Conservation (phyloP, 30 jellyfish, hydroid and myxozoan genomes). For the Hydractinia symbiolongicarpus region DNA sequence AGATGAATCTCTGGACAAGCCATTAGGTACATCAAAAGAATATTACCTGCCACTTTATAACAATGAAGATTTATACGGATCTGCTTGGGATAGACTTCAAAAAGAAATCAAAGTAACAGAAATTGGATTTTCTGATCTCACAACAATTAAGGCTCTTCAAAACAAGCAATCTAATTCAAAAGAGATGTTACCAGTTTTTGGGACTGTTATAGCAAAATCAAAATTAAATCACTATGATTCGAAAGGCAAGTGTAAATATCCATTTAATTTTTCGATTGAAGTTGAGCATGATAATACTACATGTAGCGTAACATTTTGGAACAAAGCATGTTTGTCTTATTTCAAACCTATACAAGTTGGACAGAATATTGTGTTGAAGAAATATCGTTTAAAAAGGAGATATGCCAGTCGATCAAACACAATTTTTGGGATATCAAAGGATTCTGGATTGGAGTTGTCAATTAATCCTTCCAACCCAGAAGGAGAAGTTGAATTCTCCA, state of each 20-base stretch:
- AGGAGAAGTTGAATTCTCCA: constrained; percentile 13
- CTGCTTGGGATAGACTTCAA: background rate
- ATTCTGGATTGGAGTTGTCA: constrained; percentile 15
- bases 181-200: background rate
- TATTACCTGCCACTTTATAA: constrained; percentile 12
- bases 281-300: constrained; percentile 1
- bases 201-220: constrained; percentile 27
- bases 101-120: background rate
- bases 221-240: background rate
- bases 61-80: constrained; percentile 22
- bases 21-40: background rate
- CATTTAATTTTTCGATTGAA: constrained; percentile 16
- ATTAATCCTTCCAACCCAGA: constrained; percentile 11
- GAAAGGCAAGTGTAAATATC: background rate
- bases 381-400: background rate
- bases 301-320: constrained; percentile 28
- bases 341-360: constrained; percentile 21
- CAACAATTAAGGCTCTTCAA: background rate
- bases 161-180: background rate
- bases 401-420: constrained; percentile 15
- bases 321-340: constrained; percentile 1
- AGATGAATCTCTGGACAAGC: background rate
- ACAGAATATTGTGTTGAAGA: constrained; percentile 8
- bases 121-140: background rate
- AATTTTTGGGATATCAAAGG: background rate